Base-by-base conservation (phyloP, 2,113 vertebrate species). In the Brachionichthys hirsutus region DNA sequence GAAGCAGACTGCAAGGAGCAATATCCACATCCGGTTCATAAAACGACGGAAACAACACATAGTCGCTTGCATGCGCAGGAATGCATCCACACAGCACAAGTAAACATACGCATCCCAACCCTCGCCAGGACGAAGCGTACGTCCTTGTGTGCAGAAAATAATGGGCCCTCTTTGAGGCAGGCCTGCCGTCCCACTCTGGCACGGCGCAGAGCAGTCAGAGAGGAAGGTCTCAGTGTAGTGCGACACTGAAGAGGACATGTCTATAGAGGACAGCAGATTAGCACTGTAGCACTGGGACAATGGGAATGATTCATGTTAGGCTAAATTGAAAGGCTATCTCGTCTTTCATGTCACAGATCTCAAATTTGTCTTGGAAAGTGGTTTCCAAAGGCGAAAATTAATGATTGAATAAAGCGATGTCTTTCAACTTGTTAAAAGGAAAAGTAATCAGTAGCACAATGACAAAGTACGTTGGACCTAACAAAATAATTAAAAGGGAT, bases 21-120 rank as follows among this genome's bases (percentile, higher is more conserved):
- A 78, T 88, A 74, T 67, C 54, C 11, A 8, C 22, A 66, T 86
- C 78, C 77, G 24, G 70, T 74, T 70, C 20, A 60, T 76, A 82
- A 24, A 58, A 55, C 46, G 51, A 63, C 58, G 77, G 85, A 88
- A 92, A 88, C 78, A 76, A 91, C 87, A 83, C 54, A 67, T 49
- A 43, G 48, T 47, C 16, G 60, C 66, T 82, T 59, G 80, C 73
- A 76, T 71, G 72, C 61, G 69, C 57, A 83, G 65, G 49, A 49
- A 66, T 63, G 73, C 80, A 86, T 70, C 47, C 38, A 64, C 51
- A 34, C 15, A 1, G 48, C 48, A 35, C 51, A 34, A 12, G 54
- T 71, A 76, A 76, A 82, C 60, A 73, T 38, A 68, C 72, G 65
- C 62, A 60, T 81, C 67, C 67, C 69, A 54, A 69, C 70, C 38